phyloP scores from a whole-genome alignment of 2,888 invertebrate species.

The Troides helena region DNA sequence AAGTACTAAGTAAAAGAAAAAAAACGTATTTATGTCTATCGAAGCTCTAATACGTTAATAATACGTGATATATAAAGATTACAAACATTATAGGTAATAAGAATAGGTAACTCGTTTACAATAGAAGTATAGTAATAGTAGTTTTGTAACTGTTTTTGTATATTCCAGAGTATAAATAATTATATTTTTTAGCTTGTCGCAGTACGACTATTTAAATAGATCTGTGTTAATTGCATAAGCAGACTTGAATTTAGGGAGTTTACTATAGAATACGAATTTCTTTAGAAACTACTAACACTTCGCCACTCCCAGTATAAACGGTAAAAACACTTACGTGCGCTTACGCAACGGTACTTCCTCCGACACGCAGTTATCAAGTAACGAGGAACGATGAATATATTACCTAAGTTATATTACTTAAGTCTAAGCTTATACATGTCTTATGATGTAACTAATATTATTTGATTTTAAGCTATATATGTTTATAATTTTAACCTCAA shows the following conservation, averaged over 20 bases:
- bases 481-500: not conserved
- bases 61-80: too few species aligned
- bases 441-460: not conserved
- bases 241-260: not conserved
- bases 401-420: constrained; percentile 25
- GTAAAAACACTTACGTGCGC: constrained; percentile 26
- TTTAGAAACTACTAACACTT: constrained; percentile 21
- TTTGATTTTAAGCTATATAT: not conserved
- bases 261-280: constrained; percentile 13
- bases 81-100: too few species aligned
- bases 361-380: constrained; percentile 25
- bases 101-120: too few species aligned
- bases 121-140: too few species aligned
- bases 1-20: too few species aligned
- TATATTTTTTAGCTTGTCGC: too few species aligned
- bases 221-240: not conserved
- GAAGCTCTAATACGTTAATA: too few species aligned
- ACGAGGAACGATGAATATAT: constrained; percentile 20
- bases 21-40: too few species aligned
- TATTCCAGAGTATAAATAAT: too few species aligned
- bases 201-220: not conserved
- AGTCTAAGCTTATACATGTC: constrained; percentile 1
- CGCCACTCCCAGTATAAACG: constrained; percentile 23
- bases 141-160: too few species aligned
- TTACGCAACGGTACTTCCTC: constrained; percentile 29